Percentiles rank a stretch among this genome's conserved stretches.
phyloP scores from a whole-genome alignment of 2,888 invertebrate species.

The Diaprepes abbreviatus region DNA sequence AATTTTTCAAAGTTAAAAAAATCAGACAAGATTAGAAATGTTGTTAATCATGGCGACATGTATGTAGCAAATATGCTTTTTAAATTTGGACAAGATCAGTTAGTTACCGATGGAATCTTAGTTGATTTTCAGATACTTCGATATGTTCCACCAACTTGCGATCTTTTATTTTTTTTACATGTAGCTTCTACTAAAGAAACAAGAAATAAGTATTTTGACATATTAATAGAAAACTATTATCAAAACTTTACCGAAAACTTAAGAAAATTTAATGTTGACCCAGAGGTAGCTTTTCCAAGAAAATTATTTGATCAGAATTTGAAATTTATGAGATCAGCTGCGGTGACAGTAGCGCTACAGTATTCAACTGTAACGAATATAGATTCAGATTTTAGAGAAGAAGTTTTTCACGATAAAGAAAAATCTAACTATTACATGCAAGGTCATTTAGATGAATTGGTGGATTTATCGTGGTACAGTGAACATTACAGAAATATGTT shows the following conservation, averaged over 20 bases:
- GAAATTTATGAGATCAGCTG: conserved; percentile 51
- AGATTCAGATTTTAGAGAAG: conserved; percentile 17
- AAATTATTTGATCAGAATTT: conserved; percentile 48
- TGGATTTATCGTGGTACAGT: neutral
- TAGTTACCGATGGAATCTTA: conserved; percentile 56
- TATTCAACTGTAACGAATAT: conserved; percentile 44
- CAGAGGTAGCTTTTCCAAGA: conserved; percentile 46
- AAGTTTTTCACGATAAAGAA: neutral
- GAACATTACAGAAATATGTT: neutral
- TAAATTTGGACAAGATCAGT: conserved; percentile 44
- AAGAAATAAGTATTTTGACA: conserved; percentile 49
- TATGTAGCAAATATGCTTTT: conserved; percentile 60
- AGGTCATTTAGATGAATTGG: neutral
- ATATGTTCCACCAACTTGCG: conserved; percentile 76
- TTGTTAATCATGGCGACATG: conserved; percentile 61
- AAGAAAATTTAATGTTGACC: conserved; percentile 47
- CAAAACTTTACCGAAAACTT: conserved; percentile 42
- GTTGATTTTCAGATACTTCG: conserved; percentile 61
- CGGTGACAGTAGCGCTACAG: conserved; percentile 38
- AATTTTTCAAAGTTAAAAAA: neutral
- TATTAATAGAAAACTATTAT: conserved; percentile 54
- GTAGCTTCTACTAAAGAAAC: conserved; percentile 49
- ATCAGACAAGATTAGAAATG: conserved; percentile 57
- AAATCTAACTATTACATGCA: neutral
- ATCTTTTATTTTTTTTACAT: conserved; percentile 67